Evolutionary conservation across 1,140 invertebrate species (phyloP).

Genomic region (Caenorhabditis brenneri): DNA sequence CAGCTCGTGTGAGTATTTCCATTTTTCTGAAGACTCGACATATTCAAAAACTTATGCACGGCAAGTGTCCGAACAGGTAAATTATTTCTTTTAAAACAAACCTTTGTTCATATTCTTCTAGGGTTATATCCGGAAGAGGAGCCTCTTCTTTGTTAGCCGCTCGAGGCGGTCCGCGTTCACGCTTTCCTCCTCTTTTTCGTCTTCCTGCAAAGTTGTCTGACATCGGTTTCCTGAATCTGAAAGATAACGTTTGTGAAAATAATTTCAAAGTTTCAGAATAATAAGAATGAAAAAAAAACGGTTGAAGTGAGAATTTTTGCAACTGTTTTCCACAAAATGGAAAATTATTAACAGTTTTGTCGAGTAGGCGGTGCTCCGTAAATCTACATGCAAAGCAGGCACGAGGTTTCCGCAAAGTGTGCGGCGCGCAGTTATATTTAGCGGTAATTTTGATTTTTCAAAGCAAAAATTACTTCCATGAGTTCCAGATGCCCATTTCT

Average conservation of each 20-base stretch:
- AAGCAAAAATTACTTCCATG: not conserved
- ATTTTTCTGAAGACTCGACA: no score
- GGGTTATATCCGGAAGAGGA: not conserved
- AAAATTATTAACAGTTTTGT: not conserved
- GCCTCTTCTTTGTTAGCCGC: not conserved
- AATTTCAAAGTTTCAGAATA: no score
- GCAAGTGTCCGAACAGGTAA: no score
- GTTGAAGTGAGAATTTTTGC: no score
- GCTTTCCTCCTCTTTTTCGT: constrained; percentile 4
- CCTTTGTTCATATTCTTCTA: not conserved
- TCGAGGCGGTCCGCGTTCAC: not conserved
- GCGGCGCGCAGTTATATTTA: not conserved
- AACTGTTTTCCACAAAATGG: no score
- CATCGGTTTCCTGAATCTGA: no score
- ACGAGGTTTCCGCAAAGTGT: not conserved
- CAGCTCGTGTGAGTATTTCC: no score
- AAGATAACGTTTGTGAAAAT: no score
- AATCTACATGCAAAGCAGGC: not conserved
- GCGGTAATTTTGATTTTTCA: not conserved
- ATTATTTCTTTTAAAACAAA: no score
- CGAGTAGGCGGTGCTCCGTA: constrained; percentile 18
- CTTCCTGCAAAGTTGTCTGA: not conserved
- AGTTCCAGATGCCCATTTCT: constrained; percentile 3
- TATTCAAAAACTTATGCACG: no score
- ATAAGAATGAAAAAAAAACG: not conserved